Percentiles rank a stretch among this genome's conserved stretches.
Evolutionary conservation across 2,888 invertebrate genomes (phyloP).

Genomic region (Leistus spinibarbis): DNA sequence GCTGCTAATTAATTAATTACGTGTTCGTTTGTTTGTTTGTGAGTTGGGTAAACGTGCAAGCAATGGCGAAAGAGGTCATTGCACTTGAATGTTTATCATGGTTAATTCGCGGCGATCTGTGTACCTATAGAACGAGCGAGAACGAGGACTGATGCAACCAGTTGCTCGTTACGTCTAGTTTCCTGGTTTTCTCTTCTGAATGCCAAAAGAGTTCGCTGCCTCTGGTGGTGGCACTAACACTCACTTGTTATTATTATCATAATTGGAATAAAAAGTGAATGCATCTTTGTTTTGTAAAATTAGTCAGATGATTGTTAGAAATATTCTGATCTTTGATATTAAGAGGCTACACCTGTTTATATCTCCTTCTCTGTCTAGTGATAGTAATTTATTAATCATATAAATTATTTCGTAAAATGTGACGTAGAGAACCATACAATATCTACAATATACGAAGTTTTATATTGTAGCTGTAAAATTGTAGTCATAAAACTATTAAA

Average conservation of each 20-base stretch:
- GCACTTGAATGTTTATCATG: constrained; percentile 23
- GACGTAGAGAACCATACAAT: too few species aligned
- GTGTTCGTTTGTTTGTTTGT: neutral
- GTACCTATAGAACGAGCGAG: too few species aligned
- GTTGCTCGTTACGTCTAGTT: neutral
- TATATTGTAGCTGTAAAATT: too few species aligned
- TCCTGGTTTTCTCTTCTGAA: constrained; percentile 11
- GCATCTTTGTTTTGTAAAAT: neutral
- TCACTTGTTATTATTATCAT: neutral
- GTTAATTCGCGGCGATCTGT: constrained; percentile 17
- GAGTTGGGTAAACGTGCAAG: neutral
- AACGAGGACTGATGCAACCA: constrained; percentile 3
- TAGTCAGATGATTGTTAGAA: neutral
- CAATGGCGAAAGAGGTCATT: constrained; percentile 23
- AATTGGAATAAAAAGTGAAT: neutral
- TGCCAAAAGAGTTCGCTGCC: constrained; percentile 1
- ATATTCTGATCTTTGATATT: neutral
- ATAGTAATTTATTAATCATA: too few species aligned
- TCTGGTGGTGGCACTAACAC: neutral
- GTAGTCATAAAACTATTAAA: too few species aligned
- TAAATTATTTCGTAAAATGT: too few species aligned
- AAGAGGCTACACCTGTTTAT: too few species aligned
- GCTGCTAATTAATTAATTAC: neutral
- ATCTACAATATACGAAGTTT: too few species aligned
- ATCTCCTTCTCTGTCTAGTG: too few species aligned